Base-by-base conservation (phyloP, 2,113 vertebrate species). In the Zosterops borbonicus region DNA sequence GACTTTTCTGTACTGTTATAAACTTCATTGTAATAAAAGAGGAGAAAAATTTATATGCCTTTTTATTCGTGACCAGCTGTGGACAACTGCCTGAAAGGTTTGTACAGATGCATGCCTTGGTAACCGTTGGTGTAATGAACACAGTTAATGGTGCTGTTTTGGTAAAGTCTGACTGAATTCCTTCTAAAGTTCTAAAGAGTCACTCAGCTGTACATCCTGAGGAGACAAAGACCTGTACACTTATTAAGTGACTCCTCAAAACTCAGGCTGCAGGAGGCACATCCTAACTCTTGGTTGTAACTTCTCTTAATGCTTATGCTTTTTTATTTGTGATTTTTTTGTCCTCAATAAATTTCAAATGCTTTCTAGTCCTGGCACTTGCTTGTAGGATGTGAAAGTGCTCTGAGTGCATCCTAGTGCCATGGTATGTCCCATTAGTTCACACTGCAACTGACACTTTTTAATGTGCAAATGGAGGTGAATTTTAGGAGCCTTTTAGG, bases 21-120 rank as follows among this genome's bases (percentile, higher is more conserved):
- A 99, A 98, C 97, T 98, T 98, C 98, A 98, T 99, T 99, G 98
- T 99, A 99, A 99, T 99, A 99, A 99, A 99, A 99, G 97, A 97
- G 98, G 97, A 98, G 98, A 99, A 98, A 99, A 98, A 98, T 97
- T 98, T 98, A 98, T 98, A 98, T 98, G 98, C 97, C 98, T 99
- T 99, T 98, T 99, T 98, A 99, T 98, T 99, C 98, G 96, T 99
- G 98, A 98, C 97, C 98, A 98, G 97, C 98, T 98, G 98, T 98
- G 98, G 98, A 99, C 98, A 98, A 97, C 55, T 98, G 96, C 97
- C 95, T 96, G 95, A 95, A 98, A 99, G 99, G 98, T 99, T 99
- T 98, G 98, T 99, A 99, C 97, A 96, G 62, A 96, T 98, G 98
- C 98, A 98, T 98, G 98, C 97, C 25, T 39, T 86, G 86, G 94